Base-by-base conservation (phyloP, 2,888 invertebrate genomes). In the Drosophila dives region DNA sequence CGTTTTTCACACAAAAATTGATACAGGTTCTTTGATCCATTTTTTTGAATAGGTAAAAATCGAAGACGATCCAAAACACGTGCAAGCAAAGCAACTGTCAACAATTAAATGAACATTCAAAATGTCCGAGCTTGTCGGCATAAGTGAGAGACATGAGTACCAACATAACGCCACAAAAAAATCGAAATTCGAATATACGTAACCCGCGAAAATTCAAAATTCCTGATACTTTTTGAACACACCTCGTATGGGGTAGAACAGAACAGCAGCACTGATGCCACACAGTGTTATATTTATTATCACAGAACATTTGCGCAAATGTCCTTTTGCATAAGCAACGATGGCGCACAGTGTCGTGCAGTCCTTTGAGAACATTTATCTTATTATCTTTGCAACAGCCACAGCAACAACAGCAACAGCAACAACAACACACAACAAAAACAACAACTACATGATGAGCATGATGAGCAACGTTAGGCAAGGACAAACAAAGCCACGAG, bases 281-380 rank as follows among this genome's bases (percentile, higher is more conserved):
- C 85, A 86, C 61, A 81, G 89, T 89, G 86, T 89, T 85, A 89
- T 86, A 89, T 86, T 86, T 86, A 89, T 89, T 89, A 86, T 85
- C 86, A 86, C 86, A 86, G 88, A 89, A 87, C 86, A 87, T 89
- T 86, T 86, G 83, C 81, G 81, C 88, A 87, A 87, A 89, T 89
- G 90, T 83, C 86, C 77, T 85, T 83, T 79, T 89, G 90, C 90
- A 89, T 81, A 89, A 89, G 86, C 85, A 89, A 86, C 89, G 86
- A 75, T 72, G 79, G 67, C 45, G 72, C 65, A 69, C 69, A 74
- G 64, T 86, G 88, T 86, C 81, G 84, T 86, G 82, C 86, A 82
- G 90, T 89, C 90, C 89, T 89, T 89, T 80, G 89, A 89, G 90
- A 85, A 89, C 89, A 89, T 89, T 89, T 89, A 89, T 89, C 89